Base-by-base conservation (phyloP, 2,113 vertebrate genomes). In the Hippocampus barbouri region DNA sequence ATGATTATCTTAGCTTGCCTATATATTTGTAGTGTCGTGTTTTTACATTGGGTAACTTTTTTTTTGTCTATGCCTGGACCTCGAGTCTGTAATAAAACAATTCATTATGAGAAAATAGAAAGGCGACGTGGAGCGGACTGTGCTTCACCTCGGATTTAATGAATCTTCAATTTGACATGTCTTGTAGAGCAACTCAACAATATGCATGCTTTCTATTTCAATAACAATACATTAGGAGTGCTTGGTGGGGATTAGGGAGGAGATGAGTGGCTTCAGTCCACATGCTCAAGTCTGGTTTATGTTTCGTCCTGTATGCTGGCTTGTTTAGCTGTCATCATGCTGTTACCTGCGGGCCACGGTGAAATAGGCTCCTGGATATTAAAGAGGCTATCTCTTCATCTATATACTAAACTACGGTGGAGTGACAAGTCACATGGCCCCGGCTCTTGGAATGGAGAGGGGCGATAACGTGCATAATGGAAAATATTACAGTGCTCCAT, bases 361-460 rank as follows among this genome's bases (percentile, higher is more conserved):
- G 84, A 88, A 87, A 82, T 79, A 78, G 86, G 83, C 88, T 86
- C 78, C 77, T 88, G 88, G 90, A 91, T 91, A 91, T 91, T 92
- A 90, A 90, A 90, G 83, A 86, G 82, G 62, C 77, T 90, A 91
- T 92, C 90, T 87, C 78, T 84, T 80, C 81, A 91, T 92, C 90
- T 89, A 25, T 83, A 79, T 83, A 77, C 78, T 86, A 83, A 85
- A 85, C 79, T 78, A 82, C 76, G 70, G 78, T 47, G 69, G 87
- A 88, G 73, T 85, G 87, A 81, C 79, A 87, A 79, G 66, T 86
- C 83, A 89, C 83, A 79, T 86, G 80, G 77, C 64, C 45, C 34
- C 30, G 41, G 73, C 74, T 63, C 65, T 23, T 66, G 78, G 34
- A 41, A 74, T 71, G 68, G 63, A 75, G 61, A 76, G 54, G 78